Evolutionary conservation across 2,113 vertebrate species (phyloP).

Genomic region (Labeo rohita): DNA sequence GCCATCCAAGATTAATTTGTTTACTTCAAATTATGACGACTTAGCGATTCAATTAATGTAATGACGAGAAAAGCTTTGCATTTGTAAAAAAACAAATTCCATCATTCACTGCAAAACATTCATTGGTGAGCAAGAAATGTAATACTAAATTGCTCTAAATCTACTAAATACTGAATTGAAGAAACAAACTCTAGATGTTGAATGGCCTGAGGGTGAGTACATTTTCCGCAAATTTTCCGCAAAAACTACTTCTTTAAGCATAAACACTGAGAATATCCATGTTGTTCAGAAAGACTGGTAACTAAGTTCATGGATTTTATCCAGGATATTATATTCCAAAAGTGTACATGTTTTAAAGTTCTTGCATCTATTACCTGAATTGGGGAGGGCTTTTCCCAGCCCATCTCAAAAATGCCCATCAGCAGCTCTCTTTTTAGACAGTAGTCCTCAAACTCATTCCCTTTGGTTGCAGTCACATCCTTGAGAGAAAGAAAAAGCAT

Average conservation of each 20-base stretch:
- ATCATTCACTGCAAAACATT: no score
- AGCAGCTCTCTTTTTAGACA: slow-evolving; percentile 81
- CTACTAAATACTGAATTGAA: no score
- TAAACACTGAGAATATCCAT: not conserved
- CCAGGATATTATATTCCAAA: not conserved
- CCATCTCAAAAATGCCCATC: slow-evolving; percentile 85
- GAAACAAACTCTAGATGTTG: not conserved
- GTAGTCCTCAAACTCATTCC: slow-evolving; percentile 84
- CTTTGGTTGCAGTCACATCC: slow-evolving; percentile 82
- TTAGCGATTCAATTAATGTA: no score
- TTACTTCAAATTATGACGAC: no score
- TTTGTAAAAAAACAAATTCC: not conserved
- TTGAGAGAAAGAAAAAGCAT: slow-evolving; percentile 42
- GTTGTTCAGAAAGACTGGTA: not conserved
- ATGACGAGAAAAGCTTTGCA: no score
- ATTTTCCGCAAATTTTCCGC: not conserved
- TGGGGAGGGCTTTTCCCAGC: slow-evolving; percentile 83
- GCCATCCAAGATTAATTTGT: not conserved
- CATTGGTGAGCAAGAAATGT: not conserved
- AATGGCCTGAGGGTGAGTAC: not conserved
- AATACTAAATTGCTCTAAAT: no score
- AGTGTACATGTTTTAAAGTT: not conserved
- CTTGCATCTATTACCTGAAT: slow-evolving; percentile 71
- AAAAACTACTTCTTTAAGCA: not conserved
- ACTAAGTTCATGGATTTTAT: not conserved